Evolutionary conservation across 2,113 vertebrate species (phyloP).

Genomic region (Phaethornis superciliosus): DNA sequence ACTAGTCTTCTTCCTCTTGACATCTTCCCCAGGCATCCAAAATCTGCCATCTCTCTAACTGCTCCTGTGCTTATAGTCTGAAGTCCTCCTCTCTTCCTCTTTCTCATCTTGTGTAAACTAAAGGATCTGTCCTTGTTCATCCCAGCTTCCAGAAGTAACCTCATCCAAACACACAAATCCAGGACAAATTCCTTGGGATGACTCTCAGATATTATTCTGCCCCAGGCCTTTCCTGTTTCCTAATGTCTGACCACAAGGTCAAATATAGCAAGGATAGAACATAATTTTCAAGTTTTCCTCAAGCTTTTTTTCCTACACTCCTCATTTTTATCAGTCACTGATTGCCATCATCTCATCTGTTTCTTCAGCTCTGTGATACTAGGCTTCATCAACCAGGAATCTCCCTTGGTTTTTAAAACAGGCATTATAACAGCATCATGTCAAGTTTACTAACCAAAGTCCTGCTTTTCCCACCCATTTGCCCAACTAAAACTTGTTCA

Average conservation of each 20-base stretch:
- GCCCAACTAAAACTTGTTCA: background rate
- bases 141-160: background rate
- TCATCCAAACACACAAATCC: background rate
- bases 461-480: background rate
- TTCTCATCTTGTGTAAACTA: background rate
- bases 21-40: background rate
- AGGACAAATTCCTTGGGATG: background rate
- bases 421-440: background rate
- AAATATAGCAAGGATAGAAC: background rate
- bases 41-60: background rate
- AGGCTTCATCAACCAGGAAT: background rate
- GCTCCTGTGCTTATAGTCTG: background rate
- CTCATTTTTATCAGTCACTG: background rate
- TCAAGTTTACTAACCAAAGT: background rate
- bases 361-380: background rate
- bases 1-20: background rate
- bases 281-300: background rate
- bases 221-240: background rate
- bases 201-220: background rate
- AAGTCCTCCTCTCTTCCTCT: background rate
- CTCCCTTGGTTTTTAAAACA: background rate
- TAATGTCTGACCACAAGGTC: background rate
- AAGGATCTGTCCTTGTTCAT: background rate
- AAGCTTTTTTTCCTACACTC: background rate
- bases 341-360: background rate